Evolutionary conservation across 2,113 vertebrate genomes (phyloP).

Genomic region (Hippolais icterina): DNA sequence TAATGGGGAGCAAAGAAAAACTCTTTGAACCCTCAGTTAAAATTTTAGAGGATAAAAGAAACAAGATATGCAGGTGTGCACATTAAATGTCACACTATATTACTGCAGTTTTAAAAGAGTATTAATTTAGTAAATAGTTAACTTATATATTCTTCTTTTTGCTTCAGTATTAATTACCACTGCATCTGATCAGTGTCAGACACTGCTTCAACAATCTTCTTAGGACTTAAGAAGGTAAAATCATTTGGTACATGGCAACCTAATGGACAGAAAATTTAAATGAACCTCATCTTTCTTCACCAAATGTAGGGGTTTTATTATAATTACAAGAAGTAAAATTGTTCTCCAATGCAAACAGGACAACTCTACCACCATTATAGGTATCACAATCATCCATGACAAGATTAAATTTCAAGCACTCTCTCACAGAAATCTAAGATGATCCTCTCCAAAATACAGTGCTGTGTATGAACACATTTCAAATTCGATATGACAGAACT

Average conservation of each 20-base stretch:
- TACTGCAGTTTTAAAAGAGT: not conserved
- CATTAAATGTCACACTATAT: not conserved
- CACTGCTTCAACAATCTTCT: not conserved
- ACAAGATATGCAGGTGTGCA: not conserved
- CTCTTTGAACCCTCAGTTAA: not conserved
- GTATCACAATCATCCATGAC: not conserved
- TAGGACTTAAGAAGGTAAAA: not conserved
- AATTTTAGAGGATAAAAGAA: not conserved
- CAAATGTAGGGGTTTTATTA: not conserved
- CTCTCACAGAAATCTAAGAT: not conserved
- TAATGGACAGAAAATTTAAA: not conserved
- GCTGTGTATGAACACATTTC: not conserved
- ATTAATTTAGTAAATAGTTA: not conserved
- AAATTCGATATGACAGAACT: not conserved
- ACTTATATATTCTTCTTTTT: not conserved
- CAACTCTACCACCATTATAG: not conserved
- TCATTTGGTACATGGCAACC: not conserved
- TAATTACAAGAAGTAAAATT: not conserved
- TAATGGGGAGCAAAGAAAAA: not conserved
- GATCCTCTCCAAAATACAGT: not conserved
- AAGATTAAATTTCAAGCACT: not conserved
- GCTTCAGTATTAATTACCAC: not conserved
- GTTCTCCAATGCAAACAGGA: not conserved
- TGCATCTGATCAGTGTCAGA: not conserved
- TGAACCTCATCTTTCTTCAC: not conserved